These are phyloP conservation scores for Caranx ignobilis DNA, from an alignment of 2,113 vertebrate species.

Conservation along the genomic window DNA sequence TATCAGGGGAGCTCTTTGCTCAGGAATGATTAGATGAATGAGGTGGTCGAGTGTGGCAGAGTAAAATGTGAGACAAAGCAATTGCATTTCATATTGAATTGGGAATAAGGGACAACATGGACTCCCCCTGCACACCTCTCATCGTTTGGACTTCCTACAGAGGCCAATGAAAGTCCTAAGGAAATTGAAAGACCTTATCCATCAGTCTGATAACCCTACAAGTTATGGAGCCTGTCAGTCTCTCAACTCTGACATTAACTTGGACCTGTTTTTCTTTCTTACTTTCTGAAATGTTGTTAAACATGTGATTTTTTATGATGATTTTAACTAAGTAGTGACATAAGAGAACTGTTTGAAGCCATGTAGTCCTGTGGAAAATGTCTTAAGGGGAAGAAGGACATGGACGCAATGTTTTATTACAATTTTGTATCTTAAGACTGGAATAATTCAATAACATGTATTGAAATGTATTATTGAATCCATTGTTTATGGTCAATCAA, in stretches of 20 bases:
- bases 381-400: background rate
- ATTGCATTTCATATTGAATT: constrained; percentile 87
- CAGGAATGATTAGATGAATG: constrained; percentile 72
- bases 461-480: too few relatives aligned
- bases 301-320: constrained; percentile 13
- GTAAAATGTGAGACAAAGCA: constrained; percentile 83
- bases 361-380: background rate
- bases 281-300: too few relatives aligned
- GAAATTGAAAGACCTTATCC: constrained; percentile 62
- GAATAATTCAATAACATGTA: too few relatives aligned
- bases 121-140: constrained; percentile 52
- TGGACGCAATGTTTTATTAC: too few relatives aligned
- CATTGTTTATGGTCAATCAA: too few relatives aligned
- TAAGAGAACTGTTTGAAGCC: background rate
- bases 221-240: constrained; percentile 37
- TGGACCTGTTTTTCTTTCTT: too few relatives aligned
- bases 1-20: constrained; percentile 70
- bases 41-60: constrained; percentile 75
- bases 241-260: constrained; percentile 17
- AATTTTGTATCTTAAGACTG: too few relatives aligned
- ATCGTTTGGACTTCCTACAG: constrained; percentile 62
- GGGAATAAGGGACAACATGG: constrained; percentile 84
- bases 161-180: constrained; percentile 49
- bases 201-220: constrained; percentile 33
- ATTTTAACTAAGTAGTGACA: background rate